A percentile compares a stretch with the other conserved stretches of the same genome.
phyloP scores from a whole-genome alignment of 2,797 vertebrate genomes.

The Carapus acus region DNA sequence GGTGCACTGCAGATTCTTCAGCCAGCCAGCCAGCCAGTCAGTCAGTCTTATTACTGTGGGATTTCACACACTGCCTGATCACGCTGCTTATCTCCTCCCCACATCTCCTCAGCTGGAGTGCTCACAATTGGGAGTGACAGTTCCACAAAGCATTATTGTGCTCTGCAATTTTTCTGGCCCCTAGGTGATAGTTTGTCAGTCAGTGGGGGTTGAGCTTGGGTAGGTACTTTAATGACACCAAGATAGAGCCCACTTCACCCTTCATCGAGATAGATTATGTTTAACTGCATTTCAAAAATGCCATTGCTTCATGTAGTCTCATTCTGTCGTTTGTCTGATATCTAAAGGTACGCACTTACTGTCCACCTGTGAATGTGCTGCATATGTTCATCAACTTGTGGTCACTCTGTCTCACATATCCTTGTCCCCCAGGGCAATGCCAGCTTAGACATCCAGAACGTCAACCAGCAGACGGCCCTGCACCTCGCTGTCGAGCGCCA shows the following conservation, averaged over 20 bases:
- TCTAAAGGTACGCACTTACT: background rate
- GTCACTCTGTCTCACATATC: conserved; percentile 14
- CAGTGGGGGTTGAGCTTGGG: conserved; percentile 29
- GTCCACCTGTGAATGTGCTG: conserved; percentile 1
- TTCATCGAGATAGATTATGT: conserved; percentile 12
- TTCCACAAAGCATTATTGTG: conserved; percentile 53
- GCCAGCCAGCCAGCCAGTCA: conserved; percentile 48
- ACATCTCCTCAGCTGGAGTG: conserved; percentile 61
- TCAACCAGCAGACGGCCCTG: conserved; percentile 96
- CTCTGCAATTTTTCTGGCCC: conserved; percentile 18
- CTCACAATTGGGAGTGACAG: conserved; percentile 64
- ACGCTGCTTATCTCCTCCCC: conserved; percentile 60
- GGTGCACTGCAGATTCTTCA: conserved; percentile 73
- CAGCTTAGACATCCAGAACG: conserved; percentile 97
- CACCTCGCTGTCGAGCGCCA: conserved; percentile 97
- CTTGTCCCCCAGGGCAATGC: conserved; percentile 80
- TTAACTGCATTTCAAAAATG: background rate
- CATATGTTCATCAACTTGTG: conserved; percentile 10
- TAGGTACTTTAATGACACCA: conserved; percentile 32
- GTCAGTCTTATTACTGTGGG: conserved; percentile 62
- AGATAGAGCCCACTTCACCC: conserved; percentile 17
- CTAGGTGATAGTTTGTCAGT: conserved; percentile 36
- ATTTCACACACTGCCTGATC: conserved; percentile 63
- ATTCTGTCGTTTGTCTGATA: conserved; percentile 2
- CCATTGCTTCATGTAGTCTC: background rate